These are phyloP conservation scores for Iguana delicatissima DNA, from an alignment of 2,797 vertebrate species.

Conservation along the genomic window DNA sequence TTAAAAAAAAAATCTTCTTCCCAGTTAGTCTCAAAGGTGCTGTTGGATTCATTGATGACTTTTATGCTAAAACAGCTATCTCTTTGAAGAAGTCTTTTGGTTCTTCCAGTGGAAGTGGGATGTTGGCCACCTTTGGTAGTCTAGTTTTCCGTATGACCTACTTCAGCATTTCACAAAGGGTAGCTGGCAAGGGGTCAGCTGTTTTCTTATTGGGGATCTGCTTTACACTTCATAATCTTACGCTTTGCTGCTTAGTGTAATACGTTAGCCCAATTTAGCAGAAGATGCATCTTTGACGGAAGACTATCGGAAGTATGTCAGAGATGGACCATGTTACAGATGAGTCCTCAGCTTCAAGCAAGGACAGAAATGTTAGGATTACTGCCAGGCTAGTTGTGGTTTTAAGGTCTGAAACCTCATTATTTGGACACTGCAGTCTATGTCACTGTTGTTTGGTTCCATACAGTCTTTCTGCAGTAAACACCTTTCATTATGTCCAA, in stretches of 20 bases:
- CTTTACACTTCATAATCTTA: constrained; percentile 42
- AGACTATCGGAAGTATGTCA: constrained; percentile 20
- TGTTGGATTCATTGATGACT: no score
- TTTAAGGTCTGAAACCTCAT: background rate
- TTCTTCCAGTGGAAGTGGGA: background rate
- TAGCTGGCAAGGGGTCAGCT: constrained; percentile 24
- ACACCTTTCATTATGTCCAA: background rate
- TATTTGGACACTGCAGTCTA: background rate
- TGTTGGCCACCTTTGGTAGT: background rate
- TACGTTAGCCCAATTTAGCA: constrained; percentile 28
- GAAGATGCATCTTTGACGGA: constrained; percentile 5
- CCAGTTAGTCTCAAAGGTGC: no score
- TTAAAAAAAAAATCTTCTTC: no score
- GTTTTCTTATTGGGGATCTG: constrained; percentile 29
- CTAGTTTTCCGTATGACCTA: constrained; percentile 16
- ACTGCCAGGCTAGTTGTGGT: background rate
- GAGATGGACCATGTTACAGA: background rate
- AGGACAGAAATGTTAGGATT: background rate
- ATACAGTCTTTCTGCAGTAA: background rate
- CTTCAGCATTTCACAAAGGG: constrained; percentile 18
- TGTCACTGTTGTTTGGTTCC: background rate
- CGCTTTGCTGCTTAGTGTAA: constrained; percentile 23
- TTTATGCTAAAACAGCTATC: background rate
- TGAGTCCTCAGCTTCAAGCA: background rate
- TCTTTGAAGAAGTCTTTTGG: background rate